These are phyloP conservation scores for Epinotia ramella DNA, from an alignment of 2,888 invertebrate species.

Conservation along the genomic window DNA sequence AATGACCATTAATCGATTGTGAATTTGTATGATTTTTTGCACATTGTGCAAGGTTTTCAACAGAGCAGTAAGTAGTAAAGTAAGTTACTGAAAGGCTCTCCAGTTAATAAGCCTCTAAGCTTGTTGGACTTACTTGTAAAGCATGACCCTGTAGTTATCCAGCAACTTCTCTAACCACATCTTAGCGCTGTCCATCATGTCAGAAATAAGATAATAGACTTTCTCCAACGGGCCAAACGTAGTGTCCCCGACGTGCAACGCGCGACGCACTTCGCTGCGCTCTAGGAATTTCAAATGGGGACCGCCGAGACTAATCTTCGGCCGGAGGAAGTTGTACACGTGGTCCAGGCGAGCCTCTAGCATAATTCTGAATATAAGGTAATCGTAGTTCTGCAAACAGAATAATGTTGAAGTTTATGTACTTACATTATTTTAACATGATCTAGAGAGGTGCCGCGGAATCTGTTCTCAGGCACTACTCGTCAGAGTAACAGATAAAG, in stretches of 20 bases:
- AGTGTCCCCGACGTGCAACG: constrained; percentile 82
- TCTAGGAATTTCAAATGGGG: constrained; percentile 73
- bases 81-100: too few species aligned
- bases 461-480: too few species aligned
- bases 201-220: constrained; percentile 83
- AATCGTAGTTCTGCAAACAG: too few species aligned
- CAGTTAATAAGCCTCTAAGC: too few species aligned
- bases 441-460: too few species aligned
- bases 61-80: too few species aligned
- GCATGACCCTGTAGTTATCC: constrained; percentile 84
- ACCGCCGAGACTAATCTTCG: constrained; percentile 64
- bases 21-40: too few species aligned
- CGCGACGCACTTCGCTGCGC: constrained; percentile 71
- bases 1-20: too few species aligned
- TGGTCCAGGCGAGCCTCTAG: constrained; percentile 68
- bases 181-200: constrained; percentile 86
- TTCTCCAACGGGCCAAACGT: constrained; percentile 73
- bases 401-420: too few species aligned
- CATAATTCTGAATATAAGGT: neutral
- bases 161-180: constrained; percentile 82
- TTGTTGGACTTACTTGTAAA: constrained; percentile 83
- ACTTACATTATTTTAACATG: too few species aligned
- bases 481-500: too few species aligned
- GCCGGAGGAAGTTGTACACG: constrained; percentile 80
- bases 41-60: too few species aligned